Conservation (phyloP, 2,113 vertebrate species). For the Pteropus alecto region DNA sequence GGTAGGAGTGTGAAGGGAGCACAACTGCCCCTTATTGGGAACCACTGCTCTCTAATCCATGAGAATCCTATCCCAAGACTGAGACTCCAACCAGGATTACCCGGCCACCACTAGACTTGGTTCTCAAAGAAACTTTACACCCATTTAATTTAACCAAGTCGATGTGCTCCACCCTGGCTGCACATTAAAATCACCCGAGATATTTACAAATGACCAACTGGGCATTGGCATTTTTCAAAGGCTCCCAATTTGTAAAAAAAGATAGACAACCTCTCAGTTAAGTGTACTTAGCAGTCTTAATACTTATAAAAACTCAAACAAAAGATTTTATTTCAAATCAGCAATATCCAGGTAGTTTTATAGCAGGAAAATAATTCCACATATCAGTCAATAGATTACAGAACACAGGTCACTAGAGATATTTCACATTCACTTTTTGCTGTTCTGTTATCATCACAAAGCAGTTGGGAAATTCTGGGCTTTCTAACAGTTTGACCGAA, state of each 20-base stretch:
- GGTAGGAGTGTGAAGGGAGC: background rate
- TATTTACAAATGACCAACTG: background rate
- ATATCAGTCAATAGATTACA: background rate
- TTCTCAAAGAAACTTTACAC: background rate
- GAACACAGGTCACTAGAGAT: background rate
- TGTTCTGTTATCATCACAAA: background rate
- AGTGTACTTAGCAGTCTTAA: background rate
- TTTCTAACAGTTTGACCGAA: background rate
- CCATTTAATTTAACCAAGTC: background rate
- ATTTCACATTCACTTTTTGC: background rate
- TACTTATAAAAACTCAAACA: background rate
- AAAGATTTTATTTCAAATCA: constrained; percentile 58
- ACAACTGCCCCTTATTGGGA: background rate
- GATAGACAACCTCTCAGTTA: background rate
- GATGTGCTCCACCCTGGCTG: background rate
- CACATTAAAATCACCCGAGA: background rate
- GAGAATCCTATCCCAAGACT: background rate
- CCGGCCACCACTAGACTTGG: too few relatives aligned
- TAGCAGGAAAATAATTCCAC: background rate
- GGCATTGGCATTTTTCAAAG: background rate
- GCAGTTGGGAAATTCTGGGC: background rate
- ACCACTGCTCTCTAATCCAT: background rate
- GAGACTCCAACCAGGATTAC: background rate
- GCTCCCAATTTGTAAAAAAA: background rate
- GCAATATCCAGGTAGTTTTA: constrained; percentile 6